phyloP scores from a whole-genome alignment of 2,888 invertebrate genomes.

The Morpho helenor region DNA sequence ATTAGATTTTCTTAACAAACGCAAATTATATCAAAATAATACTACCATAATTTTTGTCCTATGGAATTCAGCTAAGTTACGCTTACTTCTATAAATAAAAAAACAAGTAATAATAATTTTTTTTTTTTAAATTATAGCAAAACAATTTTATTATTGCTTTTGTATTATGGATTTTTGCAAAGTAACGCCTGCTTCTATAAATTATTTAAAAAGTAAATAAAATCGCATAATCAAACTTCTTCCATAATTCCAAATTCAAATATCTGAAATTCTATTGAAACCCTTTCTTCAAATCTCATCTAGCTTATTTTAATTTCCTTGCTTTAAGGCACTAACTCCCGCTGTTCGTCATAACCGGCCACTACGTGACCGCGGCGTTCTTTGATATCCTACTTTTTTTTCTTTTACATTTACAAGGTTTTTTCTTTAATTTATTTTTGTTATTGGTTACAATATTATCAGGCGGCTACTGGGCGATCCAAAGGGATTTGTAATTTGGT shows the following conservation, averaged over 20 bases:
- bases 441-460: conserved; percentile 74
- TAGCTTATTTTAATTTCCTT: conserved; percentile 62
- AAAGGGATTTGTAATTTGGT: conserved; percentile 72
- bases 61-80: too few species aligned
- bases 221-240: too few species aligned
- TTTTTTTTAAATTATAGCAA: too few species aligned
- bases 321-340: conserved; percentile 44
- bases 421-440: conserved; percentile 66
- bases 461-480: conserved; percentile 72
- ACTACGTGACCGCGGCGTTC: conserved; percentile 73
- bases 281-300: conserved; percentile 31
- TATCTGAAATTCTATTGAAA: neutral
- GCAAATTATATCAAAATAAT: too few species aligned
- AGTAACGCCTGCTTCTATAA: too few species aligned
- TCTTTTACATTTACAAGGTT: conserved; percentile 50
- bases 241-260: neutral
- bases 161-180: too few species aligned
- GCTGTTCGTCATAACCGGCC: conserved; percentile 71
- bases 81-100: too few species aligned
- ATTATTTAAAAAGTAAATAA: too few species aligned
- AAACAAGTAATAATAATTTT: too few species aligned
- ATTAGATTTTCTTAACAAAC: too few species aligned
- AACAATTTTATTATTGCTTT: too few species aligned
- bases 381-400: conserved; percentile 67
- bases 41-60: too few species aligned